Conservation (phyloP, 2,113 vertebrate genomes). For the Scophthalmus maximus region DNA sequence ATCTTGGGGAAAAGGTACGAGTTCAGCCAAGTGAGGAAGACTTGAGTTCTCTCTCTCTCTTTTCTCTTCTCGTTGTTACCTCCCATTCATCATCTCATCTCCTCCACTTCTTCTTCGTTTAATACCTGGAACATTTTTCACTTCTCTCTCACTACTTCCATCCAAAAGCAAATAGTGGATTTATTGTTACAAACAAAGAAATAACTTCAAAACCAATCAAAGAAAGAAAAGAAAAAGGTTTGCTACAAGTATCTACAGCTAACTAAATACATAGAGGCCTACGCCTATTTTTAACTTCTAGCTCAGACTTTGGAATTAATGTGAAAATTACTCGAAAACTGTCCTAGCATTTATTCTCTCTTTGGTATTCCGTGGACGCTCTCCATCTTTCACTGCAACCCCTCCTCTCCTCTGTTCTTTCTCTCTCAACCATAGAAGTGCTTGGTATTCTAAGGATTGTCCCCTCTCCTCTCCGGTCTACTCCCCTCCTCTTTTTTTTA, state of each 20-base stretch:
- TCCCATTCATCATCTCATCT: not conserved
- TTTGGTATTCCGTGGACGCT: constrained; percentile 71
- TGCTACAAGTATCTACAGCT: too few relatives aligned
- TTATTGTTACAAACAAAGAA: constrained; percentile 5
- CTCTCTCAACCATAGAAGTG: constrained; percentile 57
- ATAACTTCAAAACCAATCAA: too few relatives aligned
- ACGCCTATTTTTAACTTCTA: constrained; percentile 52
- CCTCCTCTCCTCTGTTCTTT: constrained; percentile 59
- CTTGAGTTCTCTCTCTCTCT: constrained; percentile 32
- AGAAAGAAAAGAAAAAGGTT: too few relatives aligned
- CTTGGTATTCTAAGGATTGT: constrained; percentile 78
- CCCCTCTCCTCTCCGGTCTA: constrained; percentile 66
- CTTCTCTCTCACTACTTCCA: constrained; percentile 5
- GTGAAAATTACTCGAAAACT: constrained; percentile 61
- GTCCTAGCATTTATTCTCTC: constrained; percentile 57
- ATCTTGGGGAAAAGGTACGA: constrained; percentile 74
- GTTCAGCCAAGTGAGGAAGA: constrained; percentile 66
- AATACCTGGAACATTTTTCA: not conserved
- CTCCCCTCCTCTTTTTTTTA: constrained; percentile 30
- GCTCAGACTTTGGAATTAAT: constrained; percentile 49
- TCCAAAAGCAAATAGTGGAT: too few relatives aligned
- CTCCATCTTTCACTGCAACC: constrained; percentile 63
- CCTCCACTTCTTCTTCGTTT: not conserved
- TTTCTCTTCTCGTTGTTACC: not conserved
- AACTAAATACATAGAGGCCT: constrained; percentile 12